Base-by-base conservation (phyloP, 2,113 vertebrate species). In the Motacilla alba region DNA sequence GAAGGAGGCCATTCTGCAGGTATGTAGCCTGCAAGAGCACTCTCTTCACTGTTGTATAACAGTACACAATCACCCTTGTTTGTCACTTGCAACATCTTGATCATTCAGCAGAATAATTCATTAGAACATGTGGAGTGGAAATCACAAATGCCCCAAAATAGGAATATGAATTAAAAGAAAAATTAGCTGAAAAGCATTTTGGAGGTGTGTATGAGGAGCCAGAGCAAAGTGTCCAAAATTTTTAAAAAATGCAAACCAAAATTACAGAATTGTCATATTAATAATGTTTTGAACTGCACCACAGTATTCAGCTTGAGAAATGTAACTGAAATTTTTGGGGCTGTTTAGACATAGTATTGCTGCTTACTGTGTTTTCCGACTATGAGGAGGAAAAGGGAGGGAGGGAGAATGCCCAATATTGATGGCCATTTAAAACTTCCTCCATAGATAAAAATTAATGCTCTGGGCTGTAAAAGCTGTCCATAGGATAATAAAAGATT, bases 401-500 rank as follows among this genome's bases (percentile, higher is more conserved):
- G 67, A 82, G 16, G 3, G 44, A 77, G 27, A 64, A 24, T 79
- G 47, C 6, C 64, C 46, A 69, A 12, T 68, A 85, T 10, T 63
- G 37, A 85, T 80, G 70, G 23, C 62, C 47, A 69, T 92, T 94
- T 87, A 84, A 94, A 94, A 78, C 13, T 92, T 92, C 24, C 28
- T 89, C 49, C 39, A 37, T 58, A 97, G 46, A 76, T 94, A 94
- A 96, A 96, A 93, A 83, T 27, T 72, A 80, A 58, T 96, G 50
- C 46, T 94, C 12, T 87, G 26, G 31, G 49, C n/a, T 66, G 49
- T 83, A 87, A 97, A 94, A 91, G 2, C 35, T 72, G 44, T 7
- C 9, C 82, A 72, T 84, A 41, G 67, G 20, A 80, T 96, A 96
- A 94, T 72, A 93, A 93, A 91, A 93, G 26, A 96, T 93, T 96